Percentiles rank a stretch among this genome's conserved stretches.
phyloP scores from a whole-genome alignment of 2,113 vertebrate genomes.

The Oreochromis tanganicae region DNA sequence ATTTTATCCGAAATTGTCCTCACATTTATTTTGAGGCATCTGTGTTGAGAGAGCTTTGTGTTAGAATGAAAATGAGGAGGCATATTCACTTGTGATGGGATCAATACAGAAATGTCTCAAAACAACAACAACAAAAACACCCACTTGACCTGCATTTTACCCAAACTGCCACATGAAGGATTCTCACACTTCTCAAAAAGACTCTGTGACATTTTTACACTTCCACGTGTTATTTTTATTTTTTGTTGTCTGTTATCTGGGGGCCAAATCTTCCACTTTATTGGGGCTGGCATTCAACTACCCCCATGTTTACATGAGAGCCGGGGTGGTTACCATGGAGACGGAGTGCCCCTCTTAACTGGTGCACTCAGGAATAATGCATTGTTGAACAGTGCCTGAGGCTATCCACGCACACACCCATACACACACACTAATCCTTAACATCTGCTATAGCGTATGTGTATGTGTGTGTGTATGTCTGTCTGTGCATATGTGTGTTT shows the following conservation, averaged over 20 bases:
- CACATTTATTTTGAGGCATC: neutral
- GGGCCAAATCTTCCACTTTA: constrained; percentile 39
- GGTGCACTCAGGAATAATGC: constrained; percentile 76
- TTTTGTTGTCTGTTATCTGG: constrained; percentile 11
- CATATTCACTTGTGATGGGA: neutral
- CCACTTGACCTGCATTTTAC: neutral
- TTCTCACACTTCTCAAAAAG: neutral
- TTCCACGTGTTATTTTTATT: neutral
- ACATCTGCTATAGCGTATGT: constrained; percentile 68
- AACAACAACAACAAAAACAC: neutral
- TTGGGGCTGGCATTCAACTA: constrained; percentile 53
- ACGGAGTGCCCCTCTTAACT: constrained; percentile 74
- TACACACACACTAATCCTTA: constrained; percentile 68
- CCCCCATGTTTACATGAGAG: constrained; percentile 69
- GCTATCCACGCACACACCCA: constrained; percentile 56
- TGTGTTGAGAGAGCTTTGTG: neutral
- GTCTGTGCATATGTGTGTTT: constrained; percentile 5
- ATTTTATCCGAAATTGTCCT: neutral
- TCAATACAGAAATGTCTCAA: neutral
- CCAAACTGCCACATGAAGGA: neutral
- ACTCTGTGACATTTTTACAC: neutral
- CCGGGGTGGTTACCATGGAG: constrained; percentile 64
- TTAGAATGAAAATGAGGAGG: neutral
- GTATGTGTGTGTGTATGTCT: constrained; percentile 24
- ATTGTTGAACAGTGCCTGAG: constrained; percentile 75